Evolutionary conservation across 1,140 invertebrate species (phyloP), one percentile per base, ranked within the genome.

Genomic region (Centruroides sculpturatus): DNA sequence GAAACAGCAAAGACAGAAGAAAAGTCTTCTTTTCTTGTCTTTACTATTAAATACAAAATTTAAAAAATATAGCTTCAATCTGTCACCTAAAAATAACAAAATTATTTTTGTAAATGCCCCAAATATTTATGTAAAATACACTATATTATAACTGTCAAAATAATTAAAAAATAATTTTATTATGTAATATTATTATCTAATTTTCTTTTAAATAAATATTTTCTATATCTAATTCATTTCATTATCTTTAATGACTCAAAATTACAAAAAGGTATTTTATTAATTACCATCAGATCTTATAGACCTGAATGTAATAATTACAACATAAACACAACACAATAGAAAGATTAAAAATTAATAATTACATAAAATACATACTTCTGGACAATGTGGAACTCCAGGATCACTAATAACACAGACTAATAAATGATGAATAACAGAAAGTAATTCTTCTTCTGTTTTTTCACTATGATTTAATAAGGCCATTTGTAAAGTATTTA

Each of bases 401-500:
- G 92, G 92, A 77, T 97, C 92, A 75, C 93, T 80, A 56, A 98
- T 91, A 48, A 91, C 92, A 73, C 90, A 92, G 2, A 92, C 85
- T 6, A 96, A 75, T 0, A 97, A 74, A 74, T 94, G 90, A 5
- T 87, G 89, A 73, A 95, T 82, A 7, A 96, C 84, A 23, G 86
- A 89, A 12, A 94, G 69, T 57, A 94, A 74, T 70, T 93, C 89
- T 67, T 92, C 87, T 72, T 93, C 89, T 35, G 85, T 83, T 60
- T 89, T 86, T 69, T 85, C 85, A 69, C 87, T 85, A 46, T 66
- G 64, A 63, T 86, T 85, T 51, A 94, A 73, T 4, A 96, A 75
- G 1, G 88, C 90, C 67, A 85, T 79, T 73, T 96, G 92, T 1
- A 97, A 74, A 55, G 84, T 87, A 68, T 88, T 86, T 59, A 97